These are phyloP conservation scores for Dryas iulia DNA, from an alignment of 1,140 invertebrate genomes.

Conservation along the genomic window DNA sequence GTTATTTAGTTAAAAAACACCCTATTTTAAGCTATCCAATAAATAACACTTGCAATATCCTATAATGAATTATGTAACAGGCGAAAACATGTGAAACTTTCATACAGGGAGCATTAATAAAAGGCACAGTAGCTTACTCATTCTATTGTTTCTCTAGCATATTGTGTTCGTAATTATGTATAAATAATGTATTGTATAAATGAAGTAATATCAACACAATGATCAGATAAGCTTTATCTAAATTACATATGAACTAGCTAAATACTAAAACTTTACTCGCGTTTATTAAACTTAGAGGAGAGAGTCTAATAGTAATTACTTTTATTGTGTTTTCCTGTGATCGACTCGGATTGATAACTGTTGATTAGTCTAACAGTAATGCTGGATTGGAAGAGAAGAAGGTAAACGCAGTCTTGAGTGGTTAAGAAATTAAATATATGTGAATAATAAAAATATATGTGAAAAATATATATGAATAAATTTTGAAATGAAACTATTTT, in stretches of 20 bases:
- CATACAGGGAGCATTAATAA: neutral
- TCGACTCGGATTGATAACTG: too few species aligned
- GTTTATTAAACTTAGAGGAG: neutral
- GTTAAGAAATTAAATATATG: too few species aligned
- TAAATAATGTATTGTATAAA: constrained; percentile 1
- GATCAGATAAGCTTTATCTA: constrained; percentile 2
- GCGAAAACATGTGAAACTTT: neutral
- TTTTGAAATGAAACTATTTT: too few species aligned
- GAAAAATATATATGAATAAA: too few species aligned
- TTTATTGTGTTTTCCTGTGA: too few species aligned
- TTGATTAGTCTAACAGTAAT: too few species aligned
- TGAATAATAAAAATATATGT: too few species aligned
- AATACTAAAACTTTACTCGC: neutral
- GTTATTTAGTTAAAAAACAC: neutral
- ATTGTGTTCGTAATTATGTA: constrained; percentile 2
- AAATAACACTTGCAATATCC: neutral
- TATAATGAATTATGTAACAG: neutral
- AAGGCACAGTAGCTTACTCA: neutral
- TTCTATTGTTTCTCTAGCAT: neutral
- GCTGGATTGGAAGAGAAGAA: too few species aligned
- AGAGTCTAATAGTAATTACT: neutral
- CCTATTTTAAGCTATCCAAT: neutral
- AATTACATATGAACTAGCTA: neutral
- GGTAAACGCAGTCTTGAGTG: too few species aligned
- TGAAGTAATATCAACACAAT: neutral